phyloP scores from a whole-genome alignment of 1,140 invertebrate species.

The Zaprionus vittiger region DNA sequence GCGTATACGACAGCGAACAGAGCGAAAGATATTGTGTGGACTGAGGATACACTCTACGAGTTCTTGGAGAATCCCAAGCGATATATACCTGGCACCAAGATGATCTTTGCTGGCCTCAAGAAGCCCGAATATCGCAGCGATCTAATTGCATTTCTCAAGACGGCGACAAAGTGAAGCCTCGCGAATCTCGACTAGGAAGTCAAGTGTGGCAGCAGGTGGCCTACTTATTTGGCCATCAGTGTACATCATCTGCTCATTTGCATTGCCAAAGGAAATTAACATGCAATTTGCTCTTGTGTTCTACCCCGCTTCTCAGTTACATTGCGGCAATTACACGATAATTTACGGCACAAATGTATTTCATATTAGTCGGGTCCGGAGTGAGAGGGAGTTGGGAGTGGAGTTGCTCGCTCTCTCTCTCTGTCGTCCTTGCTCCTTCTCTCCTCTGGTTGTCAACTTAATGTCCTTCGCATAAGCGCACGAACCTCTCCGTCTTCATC shows the following conservation, averaged over 20 bases:
- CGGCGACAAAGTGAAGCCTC: slow-evolving; percentile 5
- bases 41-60: slow-evolving; percentile 16
- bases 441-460: slow-evolving; percentile 69
- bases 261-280: slow-evolving; percentile 58
- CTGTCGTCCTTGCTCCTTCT: slow-evolving; percentile 11
- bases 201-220: not conserved
- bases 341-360: slow-evolving; percentile 74
- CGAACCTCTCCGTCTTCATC: not conserved
- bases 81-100: slow-evolving; percentile 23
- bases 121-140: slow-evolving; percentile 1
- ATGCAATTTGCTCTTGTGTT: slow-evolving; percentile 48
- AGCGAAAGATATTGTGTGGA: slow-evolving; percentile 11
- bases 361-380: slow-evolving; percentile 57
- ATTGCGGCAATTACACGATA: slow-evolving; percentile 64
- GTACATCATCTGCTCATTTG: slow-evolving; percentile 66
- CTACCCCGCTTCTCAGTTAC: slow-evolving; percentile 11
- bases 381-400: not conserved
- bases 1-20: slow-evolving; percentile 1
- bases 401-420: not conserved
- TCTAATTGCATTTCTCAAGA: slow-evolving; percentile 19
- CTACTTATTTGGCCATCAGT: slow-evolving; percentile 35
- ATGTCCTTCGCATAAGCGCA: slow-evolving; percentile 70
- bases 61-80: slow-evolving; percentile 15
- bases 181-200: not conserved
- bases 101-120: slow-evolving; percentile 21